Evolutionary conservation across 2,888 invertebrate species (phyloP).

Genomic region (Cheilosia vulpina): DNA sequence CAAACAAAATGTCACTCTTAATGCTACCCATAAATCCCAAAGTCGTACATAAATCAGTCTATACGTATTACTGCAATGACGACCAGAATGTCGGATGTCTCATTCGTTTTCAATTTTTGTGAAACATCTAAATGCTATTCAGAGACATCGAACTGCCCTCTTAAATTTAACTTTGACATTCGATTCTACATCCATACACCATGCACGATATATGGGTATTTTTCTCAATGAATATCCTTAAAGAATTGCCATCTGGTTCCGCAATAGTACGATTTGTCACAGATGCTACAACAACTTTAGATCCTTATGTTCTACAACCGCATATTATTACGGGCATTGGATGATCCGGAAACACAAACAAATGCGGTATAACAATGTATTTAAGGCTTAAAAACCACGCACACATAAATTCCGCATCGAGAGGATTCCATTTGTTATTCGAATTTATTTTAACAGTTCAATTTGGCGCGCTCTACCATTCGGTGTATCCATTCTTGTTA

Average conservation of each 20-base stretch:
- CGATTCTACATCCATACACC: neutral
- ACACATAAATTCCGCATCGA: constrained; percentile 39
- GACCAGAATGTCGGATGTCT: constrained; percentile 15
- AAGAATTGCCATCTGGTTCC: constrained; percentile 17
- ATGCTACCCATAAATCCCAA: constrained; percentile 53
- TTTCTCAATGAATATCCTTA: constrained; percentile 33
- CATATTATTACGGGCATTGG: constrained; percentile 36
- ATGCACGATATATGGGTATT: neutral
- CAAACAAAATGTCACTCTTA: constrained; percentile 38
- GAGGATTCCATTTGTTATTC: constrained; percentile 33
- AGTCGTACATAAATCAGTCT: constrained; percentile 45
- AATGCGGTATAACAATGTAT: constrained; percentile 10
- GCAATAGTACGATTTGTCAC: constrained; percentile 30
- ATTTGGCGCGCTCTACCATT: constrained; percentile 26
- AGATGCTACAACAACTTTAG: constrained; percentile 42
- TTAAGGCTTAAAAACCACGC: constrained; percentile 20
- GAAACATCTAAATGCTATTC: constrained; percentile 9
- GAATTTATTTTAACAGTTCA: constrained; percentile 46
- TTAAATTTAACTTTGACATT: constrained; percentile 38
- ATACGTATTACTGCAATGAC: constrained; percentile 33
- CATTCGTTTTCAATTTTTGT: constrained; percentile 57
- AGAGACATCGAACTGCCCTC: constrained; percentile 15
- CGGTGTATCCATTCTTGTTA: constrained; percentile 25
- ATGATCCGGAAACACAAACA: neutral
- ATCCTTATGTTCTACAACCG: constrained; percentile 28